These are phyloP conservation scores for Phytoseiulus persimilis DNA, from an alignment of 2,888 invertebrate genomes.

Conservation along the genomic window DNA sequence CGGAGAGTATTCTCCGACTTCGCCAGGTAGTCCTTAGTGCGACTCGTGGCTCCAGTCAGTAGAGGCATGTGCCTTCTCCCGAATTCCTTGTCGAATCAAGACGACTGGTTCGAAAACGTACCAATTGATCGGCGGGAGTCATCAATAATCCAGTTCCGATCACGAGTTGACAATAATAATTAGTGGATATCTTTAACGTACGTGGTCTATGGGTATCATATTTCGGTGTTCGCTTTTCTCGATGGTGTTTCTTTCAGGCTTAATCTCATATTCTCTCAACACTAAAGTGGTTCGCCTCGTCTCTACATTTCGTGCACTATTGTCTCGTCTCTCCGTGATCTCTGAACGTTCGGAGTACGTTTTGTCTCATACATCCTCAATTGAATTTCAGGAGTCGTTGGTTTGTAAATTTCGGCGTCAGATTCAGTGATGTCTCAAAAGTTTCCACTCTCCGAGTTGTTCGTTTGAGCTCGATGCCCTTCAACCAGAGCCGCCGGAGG, in stretches of 20 bases:
- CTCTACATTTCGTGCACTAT: conserved; percentile 5
- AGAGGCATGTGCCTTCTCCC: too few relatives aligned
- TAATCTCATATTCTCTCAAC: background rate
- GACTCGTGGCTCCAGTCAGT: too few relatives aligned
- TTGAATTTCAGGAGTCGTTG: background rate
- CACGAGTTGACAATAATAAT: background rate
- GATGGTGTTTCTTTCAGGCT: background rate
- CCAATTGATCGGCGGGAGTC: background rate
- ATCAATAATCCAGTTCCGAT: background rate
- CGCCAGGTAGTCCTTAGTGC: too few relatives aligned
- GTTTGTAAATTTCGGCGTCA: too few relatives aligned
- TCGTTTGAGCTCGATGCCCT: background rate
- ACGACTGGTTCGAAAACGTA: background rate
- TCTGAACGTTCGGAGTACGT: background rate
- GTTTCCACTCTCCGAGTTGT: background rate
- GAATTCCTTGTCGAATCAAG: too few relatives aligned
- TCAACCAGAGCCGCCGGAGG: background rate
- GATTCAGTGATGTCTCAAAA: background rate
- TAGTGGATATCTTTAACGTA: background rate
- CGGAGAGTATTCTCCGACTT: too few relatives aligned
- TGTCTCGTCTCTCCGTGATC: background rate
- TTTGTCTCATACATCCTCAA: background rate
- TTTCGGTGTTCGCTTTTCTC: background rate
- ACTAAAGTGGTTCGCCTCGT: background rate
- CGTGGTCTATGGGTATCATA: background rate